Conservation (phyloP, 2,113 vertebrate species). For the Dinomys branickii region DNA sequence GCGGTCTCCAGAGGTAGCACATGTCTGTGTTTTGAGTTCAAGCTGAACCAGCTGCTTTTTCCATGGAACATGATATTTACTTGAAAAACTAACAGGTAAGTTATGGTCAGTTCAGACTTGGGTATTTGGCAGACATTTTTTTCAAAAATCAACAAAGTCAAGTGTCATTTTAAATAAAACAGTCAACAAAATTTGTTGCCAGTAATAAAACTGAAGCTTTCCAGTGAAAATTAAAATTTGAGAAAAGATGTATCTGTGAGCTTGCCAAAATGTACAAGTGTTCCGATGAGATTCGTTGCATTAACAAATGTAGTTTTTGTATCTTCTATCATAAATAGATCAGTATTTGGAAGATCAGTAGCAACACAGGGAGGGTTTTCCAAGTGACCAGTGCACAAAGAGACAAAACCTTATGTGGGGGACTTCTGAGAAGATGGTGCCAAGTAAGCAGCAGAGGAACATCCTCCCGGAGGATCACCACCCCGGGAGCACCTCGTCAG, state of each 20-base stretch:
- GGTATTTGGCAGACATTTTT: neutral
- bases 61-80: neutral
- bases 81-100: neutral
- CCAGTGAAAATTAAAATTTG: slow-evolving; percentile 20
- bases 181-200: neutral
- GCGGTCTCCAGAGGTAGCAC: neutral
- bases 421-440: too few species aligned
- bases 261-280: neutral
- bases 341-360: neutral
- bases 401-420: too few species aligned
- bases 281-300: neutral
- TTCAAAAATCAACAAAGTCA: neutral
- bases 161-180: neutral
- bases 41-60: neutral
- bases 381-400: neutral
- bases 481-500: too few species aligned
- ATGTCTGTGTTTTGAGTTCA: neutral
- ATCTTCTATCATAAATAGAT: neutral
- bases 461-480: too few species aligned
- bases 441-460: too few species aligned
- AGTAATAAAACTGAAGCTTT: neutral
- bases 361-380: neutral
- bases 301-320: neutral
- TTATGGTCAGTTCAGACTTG: neutral
- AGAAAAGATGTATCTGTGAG: neutral